phyloP scores from a whole-genome alignment of 2,797 vertebrate genomes.

The Lemur catta region DNA sequence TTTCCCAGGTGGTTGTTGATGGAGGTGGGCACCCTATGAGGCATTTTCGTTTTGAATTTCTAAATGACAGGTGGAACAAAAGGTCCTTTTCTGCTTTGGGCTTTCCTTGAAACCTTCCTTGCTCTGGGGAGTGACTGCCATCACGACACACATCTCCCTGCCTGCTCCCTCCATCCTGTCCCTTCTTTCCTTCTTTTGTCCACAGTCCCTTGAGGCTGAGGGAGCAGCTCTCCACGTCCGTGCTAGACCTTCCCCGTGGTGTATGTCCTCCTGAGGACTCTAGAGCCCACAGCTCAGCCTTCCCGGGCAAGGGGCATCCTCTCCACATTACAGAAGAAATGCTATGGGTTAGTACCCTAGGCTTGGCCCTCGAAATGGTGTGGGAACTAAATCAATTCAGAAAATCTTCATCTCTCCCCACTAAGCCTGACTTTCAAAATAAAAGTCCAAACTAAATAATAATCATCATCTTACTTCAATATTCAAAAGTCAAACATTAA shows the following conservation, averaged over 20 bases:
- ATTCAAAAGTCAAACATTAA: not conserved
- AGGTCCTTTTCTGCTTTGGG: not conserved
- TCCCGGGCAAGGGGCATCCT: not conserved
- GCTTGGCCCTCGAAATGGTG: not conserved
- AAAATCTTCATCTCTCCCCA: not conserved
- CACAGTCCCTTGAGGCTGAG: not conserved
- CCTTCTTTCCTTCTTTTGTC: not conserved
- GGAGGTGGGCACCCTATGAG: not conserved
- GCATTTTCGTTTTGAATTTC: not conserved
- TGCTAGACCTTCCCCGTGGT: no score
- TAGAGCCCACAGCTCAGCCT: accelerated
- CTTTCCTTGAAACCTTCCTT: not conserved
- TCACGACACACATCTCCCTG: not conserved
- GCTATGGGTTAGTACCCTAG: not conserved
- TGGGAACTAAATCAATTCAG: not conserved
- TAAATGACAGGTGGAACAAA: not conserved
- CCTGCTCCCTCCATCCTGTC: not conserved
- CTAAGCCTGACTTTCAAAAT: not conserved
- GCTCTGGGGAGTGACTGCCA: not conserved
- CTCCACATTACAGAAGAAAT: not conserved
- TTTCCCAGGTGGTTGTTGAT: not conserved
- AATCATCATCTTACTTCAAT: not conserved
- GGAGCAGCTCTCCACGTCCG: not conserved
- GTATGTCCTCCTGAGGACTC: not conserved
- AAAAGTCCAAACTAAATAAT: not conserved